Base-by-base conservation (phyloP, 2,797 vertebrate species). In the Lithobates sylvaticus region DNA sequence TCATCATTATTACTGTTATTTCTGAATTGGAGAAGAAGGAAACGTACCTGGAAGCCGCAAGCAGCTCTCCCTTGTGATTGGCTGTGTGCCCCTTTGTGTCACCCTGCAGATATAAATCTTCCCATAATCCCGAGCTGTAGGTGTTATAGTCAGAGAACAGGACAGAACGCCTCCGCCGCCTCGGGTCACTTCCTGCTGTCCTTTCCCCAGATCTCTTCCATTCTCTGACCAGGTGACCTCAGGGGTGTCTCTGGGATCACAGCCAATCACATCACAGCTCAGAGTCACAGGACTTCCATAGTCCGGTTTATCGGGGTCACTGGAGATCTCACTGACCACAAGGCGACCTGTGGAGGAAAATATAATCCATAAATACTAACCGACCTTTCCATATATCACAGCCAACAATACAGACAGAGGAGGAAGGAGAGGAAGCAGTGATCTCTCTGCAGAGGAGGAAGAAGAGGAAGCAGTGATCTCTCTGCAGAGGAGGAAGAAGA, bases 11-110 rank as follows among this genome's bases (percentile, higher is more conserved):
- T 8, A 7, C 5, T 39, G 36, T 39, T 39, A 39, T 39, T 39
- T 9, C 9, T 39, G 8, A 39, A 39, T 39, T 9, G 39, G 39
- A 39, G 39, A 39, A 39, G 8, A 39, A 10, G 9, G 8, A 39
- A 58, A 47, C 85, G 15, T 72, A 90, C 88, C 89, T 78, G 83
- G 85, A 21, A 88, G 85, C 1, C 34, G 64, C 71, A 90, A 5
- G 34, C 29, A 36, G 6, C 42, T 29, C 18, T 15, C 4, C 75
- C 80, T 89, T 13, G 0, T 44, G 36, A 88, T 27, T 2, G 85
- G 65, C 2, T 47, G 10, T 69, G 78, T 44, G 1, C 16, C 36
- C 10, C 21, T 10, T 27, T 85, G 84, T 1, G 0, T 36, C 36
- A 88, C 84, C 2, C 0, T 36, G 68, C 80, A 89, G 69, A 13